Evolutionary conservation across 1,140 invertebrate species (phyloP), one percentile per base, ranked within the genome.

Genomic region (Druon quercuslanigerum): DNA sequence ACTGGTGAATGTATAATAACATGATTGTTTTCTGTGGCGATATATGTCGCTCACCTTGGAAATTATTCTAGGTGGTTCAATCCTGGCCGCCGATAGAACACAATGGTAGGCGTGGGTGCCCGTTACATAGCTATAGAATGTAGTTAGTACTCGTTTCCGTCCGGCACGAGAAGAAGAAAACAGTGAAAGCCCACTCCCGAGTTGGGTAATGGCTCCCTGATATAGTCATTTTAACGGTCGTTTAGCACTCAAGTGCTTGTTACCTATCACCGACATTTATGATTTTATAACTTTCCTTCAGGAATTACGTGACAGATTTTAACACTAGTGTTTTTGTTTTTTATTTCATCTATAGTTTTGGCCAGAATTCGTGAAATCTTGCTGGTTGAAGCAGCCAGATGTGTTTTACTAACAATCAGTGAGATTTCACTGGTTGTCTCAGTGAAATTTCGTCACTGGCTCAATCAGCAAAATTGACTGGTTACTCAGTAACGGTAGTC

Each of bases 181-280:
- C 17, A 72, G 51, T 75, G 70, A 83, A 80, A 81, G 71, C 71
- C 82, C 82, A 73, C 80, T 57, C 74, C 50, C 74, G 56, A 46
- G 46, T 66, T 73, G 51, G 75, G 70, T 81, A 83, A 84, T 83
- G 73, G 77, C 76, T 73, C 54, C 74, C 50, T 81, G 83, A 84
- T 84, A 83, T 52, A 51, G 76, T 79, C 70, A 79, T 83, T 80
- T 84, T 84, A 83, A 83, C 79, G 75, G 77, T 75, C 73, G 77
- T 83, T 83, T 81, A 83, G 4, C 73, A 77, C 78, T 79, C 72
- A 79, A 81, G 79, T 71, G 82, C 72, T 83, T 83, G 77, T 81
- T 78, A 81, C 81, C 51, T 73, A 74, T 78, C 74, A 33, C 54
- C 17, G 66, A 66, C 40, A 66, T 20, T 33, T 25, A 52, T 33